Evolutionary conservation across 2,113 vertebrate species (phyloP), one percentile per base, ranked within the genome.

Genomic region (Sisor rabdophorus): DNA sequence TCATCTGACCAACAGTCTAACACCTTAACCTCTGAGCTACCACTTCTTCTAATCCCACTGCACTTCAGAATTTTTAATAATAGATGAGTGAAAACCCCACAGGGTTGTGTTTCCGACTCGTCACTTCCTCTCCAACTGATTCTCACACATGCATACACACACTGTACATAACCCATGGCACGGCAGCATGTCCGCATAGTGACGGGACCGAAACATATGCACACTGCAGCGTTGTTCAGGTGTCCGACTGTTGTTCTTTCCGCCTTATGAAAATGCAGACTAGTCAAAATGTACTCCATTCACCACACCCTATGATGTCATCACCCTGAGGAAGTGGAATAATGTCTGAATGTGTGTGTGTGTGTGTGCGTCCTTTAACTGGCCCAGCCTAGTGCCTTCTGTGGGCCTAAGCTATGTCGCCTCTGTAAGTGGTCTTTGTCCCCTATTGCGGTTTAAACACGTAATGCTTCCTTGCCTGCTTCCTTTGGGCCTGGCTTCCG

Each of bases 301-400:
- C 32, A 15, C 71, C 26, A 40, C 69, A 75, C 79, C 73, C 60
- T 16, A 32, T 69, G 24, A 71, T 70, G 73, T 78, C 58, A 78
- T 30, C 32, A 24, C 24, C 50, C 67, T 59, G 56, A 75, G 71
- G 71, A 78, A 81, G 58, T 58, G 71, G 40, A 75, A 73, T 71
- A 71, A 50, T 71, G 30, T 53, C 26, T n/a, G 7, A 56, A 17
- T 76, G 50, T 75, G 61, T 75, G 50, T 70, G 65, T 68, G 63
- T 67, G 63, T 67, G 40, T 65, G 36, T 65, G 64, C 47, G 36
- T 71, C 28, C 20, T 24, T 63, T 30, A 44, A 54, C 64, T 65
- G 59, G 58, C 20, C 11, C 2, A 20, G 19, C 32, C 19, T 47
- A 79, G 26, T 36, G 20, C 70, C 70, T 24, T 30, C 53, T 72